These are phyloP conservation scores for Lepidotrigona ventralis DNA, from an alignment of 1,140 invertebrate species.

Conservation along the genomic window DNA sequence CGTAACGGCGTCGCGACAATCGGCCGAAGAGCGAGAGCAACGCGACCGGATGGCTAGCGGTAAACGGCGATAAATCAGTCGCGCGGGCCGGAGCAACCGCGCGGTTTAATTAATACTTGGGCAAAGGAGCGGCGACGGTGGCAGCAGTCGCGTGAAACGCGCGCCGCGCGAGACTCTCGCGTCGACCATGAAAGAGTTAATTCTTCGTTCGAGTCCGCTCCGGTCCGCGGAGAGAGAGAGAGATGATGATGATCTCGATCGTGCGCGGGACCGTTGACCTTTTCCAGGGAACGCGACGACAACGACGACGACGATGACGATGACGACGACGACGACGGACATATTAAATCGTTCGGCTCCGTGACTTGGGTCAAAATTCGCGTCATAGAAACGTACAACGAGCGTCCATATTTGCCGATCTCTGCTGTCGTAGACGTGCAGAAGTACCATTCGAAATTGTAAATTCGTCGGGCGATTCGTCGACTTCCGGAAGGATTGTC, in stretches of 20 bases:
- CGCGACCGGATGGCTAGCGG: slow-evolving; percentile 32
- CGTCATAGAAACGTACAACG: not conserved
- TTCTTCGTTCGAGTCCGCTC: slow-evolving; percentile 45
- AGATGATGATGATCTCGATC: slow-evolving; percentile 51
- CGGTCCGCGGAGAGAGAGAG: slow-evolving; percentile 18
- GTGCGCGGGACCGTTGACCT: slow-evolving; percentile 61
- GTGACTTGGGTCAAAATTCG: not conserved
- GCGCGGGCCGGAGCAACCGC: slow-evolving; percentile 4
- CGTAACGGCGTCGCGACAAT: slow-evolving; percentile 28
- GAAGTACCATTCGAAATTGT: not conserved
- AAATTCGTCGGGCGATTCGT: not conserved
- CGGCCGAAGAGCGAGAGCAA: slow-evolving; percentile 29
- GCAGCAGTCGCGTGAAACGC: slow-evolving; percentile 1
- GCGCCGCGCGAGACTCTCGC: slow-evolving; percentile 11
- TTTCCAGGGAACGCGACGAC: slow-evolving; percentile 41
- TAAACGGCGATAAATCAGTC: slow-evolving; percentile 50
- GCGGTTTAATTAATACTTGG: slow-evolving; percentile 56
- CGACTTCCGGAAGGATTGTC: too few relatives aligned
- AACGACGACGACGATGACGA: too few relatives aligned
- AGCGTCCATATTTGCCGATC: not conserved
- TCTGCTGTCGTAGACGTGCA: not conserved
- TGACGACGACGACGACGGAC: not conserved
- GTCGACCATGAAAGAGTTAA: slow-evolving; percentile 64
- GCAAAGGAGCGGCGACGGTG: not conserved
- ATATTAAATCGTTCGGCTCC: not conserved